These are phyloP conservation scores for Hippocampus abdominalis DNA, from an alignment of 2,113 vertebrate genomes.

Conservation along the genomic window DNA sequence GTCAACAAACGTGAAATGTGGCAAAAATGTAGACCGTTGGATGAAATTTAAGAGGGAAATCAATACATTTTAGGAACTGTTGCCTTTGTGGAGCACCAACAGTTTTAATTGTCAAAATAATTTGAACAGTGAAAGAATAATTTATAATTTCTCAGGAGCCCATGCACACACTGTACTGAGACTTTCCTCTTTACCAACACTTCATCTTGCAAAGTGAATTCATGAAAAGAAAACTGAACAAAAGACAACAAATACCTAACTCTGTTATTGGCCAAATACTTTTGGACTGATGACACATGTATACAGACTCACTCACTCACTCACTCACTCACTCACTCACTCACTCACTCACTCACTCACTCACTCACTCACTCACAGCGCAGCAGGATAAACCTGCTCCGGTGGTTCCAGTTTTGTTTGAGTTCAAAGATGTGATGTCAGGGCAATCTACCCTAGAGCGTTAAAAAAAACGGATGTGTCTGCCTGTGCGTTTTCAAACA, in stretches of 20 bases:
- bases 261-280: neutral
- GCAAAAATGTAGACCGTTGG: neutral
- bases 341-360: neutral
- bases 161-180: too few relatives aligned
- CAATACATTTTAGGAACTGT: too few relatives aligned
- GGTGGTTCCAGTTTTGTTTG: constrained; percentile 61
- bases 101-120: too few relatives aligned
- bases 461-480: constrained; percentile 35
- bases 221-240: neutral
- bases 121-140: too few relatives aligned
- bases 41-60: too few relatives aligned
- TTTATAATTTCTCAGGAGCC: too few relatives aligned
- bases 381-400: constrained; percentile 66
- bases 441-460: constrained; percentile 46
- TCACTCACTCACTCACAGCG: neutral
- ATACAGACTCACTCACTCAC: too few relatives aligned
- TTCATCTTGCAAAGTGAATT: neutral
- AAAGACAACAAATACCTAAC: neutral
- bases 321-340: too few relatives aligned
- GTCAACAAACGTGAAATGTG: neutral
- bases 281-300: too few relatives aligned
- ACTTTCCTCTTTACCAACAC: neutral
- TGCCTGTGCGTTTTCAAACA: constrained; percentile 17
- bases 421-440: constrained; percentile 62
- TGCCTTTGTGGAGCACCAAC: too few relatives aligned